Evolutionary conservation across 1,140 invertebrate genomes (phyloP), one percentile per base, ranked within the genome.

Genomic region (Oppia nitens): DNA sequence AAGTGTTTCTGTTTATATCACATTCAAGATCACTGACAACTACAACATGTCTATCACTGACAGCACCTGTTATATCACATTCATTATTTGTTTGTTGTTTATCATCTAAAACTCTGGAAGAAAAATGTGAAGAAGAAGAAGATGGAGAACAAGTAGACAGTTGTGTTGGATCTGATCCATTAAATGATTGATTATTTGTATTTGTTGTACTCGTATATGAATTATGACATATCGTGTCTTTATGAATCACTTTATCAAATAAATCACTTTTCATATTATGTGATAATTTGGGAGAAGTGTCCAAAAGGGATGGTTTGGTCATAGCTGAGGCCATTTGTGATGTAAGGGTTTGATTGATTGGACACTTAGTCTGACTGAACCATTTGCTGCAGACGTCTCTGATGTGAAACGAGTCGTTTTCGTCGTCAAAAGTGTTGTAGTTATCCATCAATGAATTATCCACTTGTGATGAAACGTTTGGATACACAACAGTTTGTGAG

Each of bases 381-480:
- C 47, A 48, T 54, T 59, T 59, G 27, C 26, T 59, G 52, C 57
- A 59, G 6, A 59, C 57, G n/a, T 59, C 47, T 12, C 51, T 47
- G 21, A 59, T n/a, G 53, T 59, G 12, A n/a, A 40, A 53, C 21
- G 55, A 57, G 32, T 54, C 40, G 9, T 28, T 24, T 25, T 59
- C 57, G 20, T 6, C 29, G 3, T 20, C 29, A 17, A 27, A 11
- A 2, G 23, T 3, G 40, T n/a, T 27, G 2, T 17, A 47, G 55
- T 12, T 20, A 1, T 48, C 25, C 25, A n/a, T 17, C 2, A 11
- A 57, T 26, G 50, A 40, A 1, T 20, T 24, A 11, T 57, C 11
- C n/a, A 45, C 45, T 23, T 6, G 21, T 32, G 40, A 27, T 47
- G 40, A 25, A 11, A 17, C 11, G 12, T 14, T 11, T 56, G 4